A percentile compares a stretch with the other conserved stretches of the same genome.
phyloP scores from a whole-genome alignment of 30 jellyfish, hydroid and myxozoan genomes.

The Hydractinia symbiolongicarpus region DNA sequence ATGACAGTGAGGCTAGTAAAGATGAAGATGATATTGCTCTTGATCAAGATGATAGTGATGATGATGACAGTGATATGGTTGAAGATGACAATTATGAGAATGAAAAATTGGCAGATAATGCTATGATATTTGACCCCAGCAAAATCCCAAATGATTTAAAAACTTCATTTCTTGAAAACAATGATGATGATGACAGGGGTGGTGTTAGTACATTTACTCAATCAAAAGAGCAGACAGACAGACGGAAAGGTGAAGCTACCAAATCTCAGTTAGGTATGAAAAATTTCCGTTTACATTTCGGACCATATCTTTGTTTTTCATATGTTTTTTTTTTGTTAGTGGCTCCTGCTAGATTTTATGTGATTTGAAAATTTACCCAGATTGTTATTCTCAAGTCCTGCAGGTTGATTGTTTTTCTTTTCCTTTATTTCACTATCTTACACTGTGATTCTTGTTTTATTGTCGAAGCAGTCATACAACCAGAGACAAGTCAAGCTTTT shows the following conservation, averaged over 20 bases:
- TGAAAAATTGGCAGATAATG: background rate
- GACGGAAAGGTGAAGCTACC: constrained; percentile 29
- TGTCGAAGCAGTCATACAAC: too few relatives aligned
- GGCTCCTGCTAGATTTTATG: too few relatives aligned
- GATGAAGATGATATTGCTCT: constrained; percentile 2
- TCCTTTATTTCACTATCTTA: too few relatives aligned
- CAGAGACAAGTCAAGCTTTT: too few relatives aligned
- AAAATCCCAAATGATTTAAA: constrained; percentile 5
- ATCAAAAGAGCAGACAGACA: constrained; percentile 7
- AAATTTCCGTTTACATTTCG: background rate
- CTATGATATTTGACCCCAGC: background rate
- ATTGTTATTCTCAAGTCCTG: too few relatives aligned
- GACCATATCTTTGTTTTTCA: too few relatives aligned
- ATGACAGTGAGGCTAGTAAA: background rate
- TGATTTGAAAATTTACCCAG: too few relatives aligned
- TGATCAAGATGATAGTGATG: constrained; percentile 15
- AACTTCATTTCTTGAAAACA: background rate
- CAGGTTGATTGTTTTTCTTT: too few relatives aligned
- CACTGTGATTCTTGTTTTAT: too few relatives aligned
- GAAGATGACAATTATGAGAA: background rate
- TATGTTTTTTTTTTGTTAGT: too few relatives aligned
- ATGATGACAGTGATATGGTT: background rate
- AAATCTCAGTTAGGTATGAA: constrained; percentile 20
- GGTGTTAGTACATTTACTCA: background rate
- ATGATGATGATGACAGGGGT: constrained; percentile 5